Conservation (phyloP, 2,888 invertebrate species). For the Drosophila kambysellisi region DNA sequence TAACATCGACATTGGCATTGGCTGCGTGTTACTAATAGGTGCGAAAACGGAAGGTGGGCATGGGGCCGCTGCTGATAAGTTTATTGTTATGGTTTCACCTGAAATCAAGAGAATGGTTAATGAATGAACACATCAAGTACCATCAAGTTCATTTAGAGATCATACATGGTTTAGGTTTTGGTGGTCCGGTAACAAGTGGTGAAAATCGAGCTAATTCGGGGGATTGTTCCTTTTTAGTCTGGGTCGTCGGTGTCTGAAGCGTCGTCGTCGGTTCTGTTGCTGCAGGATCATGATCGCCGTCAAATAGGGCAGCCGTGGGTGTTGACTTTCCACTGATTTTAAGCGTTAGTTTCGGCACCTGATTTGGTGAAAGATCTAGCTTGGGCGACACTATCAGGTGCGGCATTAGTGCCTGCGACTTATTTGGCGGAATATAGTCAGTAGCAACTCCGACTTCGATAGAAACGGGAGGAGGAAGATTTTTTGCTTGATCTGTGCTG, state of each 20-base stretch:
- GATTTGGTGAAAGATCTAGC: slow-evolving; percentile 48
- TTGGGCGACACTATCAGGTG: slow-evolving; percentile 30
- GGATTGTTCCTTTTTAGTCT: slow-evolving; percentile 88
- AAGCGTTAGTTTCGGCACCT: slow-evolving; percentile 92
- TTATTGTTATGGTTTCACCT: slow-evolving; percentile 37
- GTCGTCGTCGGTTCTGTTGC: neutral
- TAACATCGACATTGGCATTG: slow-evolving; percentile 6
- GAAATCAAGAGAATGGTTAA: slow-evolving; percentile 10
- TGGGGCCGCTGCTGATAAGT: slow-evolving; percentile 13
- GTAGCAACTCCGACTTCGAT: neutral
- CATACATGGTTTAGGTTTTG: slow-evolving; percentile 88
- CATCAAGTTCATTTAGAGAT: slow-evolving; percentile 32
- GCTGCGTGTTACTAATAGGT: neutral
- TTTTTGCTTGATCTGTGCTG: slow-evolving; percentile 3
- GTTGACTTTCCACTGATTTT: slow-evolving; percentile 87
- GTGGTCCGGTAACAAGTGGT: slow-evolving; percentile 92
- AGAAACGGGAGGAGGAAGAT: neutral
- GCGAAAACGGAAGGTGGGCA: slow-evolving; percentile 3
- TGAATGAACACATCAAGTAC: neutral
- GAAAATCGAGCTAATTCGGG: slow-evolving; percentile 94
- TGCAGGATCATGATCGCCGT: slow-evolving; percentile 28
- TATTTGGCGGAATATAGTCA: slow-evolving; percentile 9
- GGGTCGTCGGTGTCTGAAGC: neutral
- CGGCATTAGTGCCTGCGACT: neutral
- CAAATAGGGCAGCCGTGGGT: slow-evolving; percentile 11